phyloP scores from a whole-genome alignment of 92 coral and sea anemone species.

The Zoanthus gigantus region DNA sequence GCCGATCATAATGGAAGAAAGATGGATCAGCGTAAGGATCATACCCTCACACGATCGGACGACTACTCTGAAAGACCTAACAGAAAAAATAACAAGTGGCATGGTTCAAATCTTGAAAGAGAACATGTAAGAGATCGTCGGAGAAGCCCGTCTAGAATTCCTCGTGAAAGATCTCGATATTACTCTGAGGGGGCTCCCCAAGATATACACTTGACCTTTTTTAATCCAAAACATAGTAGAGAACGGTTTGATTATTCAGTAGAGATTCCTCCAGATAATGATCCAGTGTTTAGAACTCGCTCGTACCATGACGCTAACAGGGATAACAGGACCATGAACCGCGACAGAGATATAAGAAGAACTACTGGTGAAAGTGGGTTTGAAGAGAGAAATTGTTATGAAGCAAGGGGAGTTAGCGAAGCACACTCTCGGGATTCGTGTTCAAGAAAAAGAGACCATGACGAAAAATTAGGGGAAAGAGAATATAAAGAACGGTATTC shows the following conservation, averaged over 20 bases:
- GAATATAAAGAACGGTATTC: not conserved
- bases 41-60: not conserved
- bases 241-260: not conserved
- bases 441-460: not conserved
- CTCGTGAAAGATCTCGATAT: not conserved
- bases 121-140: not conserved
- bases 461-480: not conserved
- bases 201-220: not conserved
- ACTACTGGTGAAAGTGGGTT: not conserved
- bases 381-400: not conserved
- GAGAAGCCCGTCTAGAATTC: conserved; percentile 1
- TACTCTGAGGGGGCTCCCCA: not conserved
- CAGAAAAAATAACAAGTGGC: not conserved
- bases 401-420: not conserved
- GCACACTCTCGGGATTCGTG: not conserved
- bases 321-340: not conserved
- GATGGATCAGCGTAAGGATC: not conserved
- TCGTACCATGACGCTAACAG: not conserved
- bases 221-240: conserved; percentile 1
- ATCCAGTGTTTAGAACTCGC: not conserved
- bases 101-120: not conserved
- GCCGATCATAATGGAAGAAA: not conserved
- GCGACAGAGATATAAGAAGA: not conserved
- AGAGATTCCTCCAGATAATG: not conserved
- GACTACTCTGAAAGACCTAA: not conserved